These are phyloP conservation scores for Quiscalus mexicanus DNA, from an alignment of 2,113 vertebrate species.

Conservation along the genomic window DNA sequence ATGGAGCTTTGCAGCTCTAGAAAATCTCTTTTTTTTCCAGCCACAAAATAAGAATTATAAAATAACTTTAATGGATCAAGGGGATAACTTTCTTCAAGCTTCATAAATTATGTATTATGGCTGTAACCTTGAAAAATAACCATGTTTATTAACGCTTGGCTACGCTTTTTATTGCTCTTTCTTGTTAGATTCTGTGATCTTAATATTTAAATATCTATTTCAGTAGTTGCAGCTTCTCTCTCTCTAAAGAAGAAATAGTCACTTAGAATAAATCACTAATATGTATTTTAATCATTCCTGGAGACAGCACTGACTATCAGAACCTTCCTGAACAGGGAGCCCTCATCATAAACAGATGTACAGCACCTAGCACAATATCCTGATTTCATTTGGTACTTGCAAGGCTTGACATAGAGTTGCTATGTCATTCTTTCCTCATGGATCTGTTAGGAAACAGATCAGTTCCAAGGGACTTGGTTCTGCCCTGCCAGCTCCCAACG, in stretches of 20 bases:
- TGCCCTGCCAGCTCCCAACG: not conserved
- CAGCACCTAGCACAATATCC: not conserved
- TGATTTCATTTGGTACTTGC: not conserved
- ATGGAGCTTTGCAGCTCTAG: not conserved
- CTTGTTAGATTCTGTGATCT: slow-evolving; percentile 34
- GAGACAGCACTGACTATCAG: not conserved
- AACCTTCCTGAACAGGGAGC: not conserved
- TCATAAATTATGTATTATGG: slow-evolving; percentile 58
- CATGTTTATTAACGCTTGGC: slow-evolving; percentile 40
- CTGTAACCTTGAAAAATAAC: slow-evolving; percentile 61
- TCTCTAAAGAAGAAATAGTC: not conserved
- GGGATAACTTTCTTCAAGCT: slow-evolving; percentile 34
- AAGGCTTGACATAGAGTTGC: not conserved
- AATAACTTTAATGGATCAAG: slow-evolving; percentile 46
- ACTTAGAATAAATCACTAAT: not conserved
- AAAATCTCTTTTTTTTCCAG: not conserved
- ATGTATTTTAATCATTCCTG: not conserved
- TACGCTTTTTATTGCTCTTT: slow-evolving; percentile 40
- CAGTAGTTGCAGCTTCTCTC: not conserved
- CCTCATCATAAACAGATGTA: not conserved
- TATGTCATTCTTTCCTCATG: not conserved
- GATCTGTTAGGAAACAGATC: not conserved
- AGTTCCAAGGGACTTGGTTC: not conserved
- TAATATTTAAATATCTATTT: slow-evolving; percentile 45
- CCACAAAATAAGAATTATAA: slow-evolving; percentile 35